A percentile compares a stretch with the other conserved stretches of the same genome.
These are phyloP conservation scores for Piprites chloris DNA, from an alignment of 2,113 vertebrate species.

Conservation along the genomic window DNA sequence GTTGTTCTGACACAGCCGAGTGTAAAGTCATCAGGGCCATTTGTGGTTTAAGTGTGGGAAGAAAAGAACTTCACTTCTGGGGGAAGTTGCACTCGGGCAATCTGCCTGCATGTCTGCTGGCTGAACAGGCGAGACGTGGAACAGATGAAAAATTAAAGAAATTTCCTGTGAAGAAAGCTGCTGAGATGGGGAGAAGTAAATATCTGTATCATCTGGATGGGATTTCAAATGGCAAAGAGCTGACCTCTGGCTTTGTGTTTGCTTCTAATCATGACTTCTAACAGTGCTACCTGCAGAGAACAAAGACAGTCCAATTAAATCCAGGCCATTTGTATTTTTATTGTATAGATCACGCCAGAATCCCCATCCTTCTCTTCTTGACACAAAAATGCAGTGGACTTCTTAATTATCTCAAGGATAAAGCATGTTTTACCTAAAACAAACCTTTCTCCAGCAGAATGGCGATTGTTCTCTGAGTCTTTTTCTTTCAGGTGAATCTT, in stretches of 20 bases:
- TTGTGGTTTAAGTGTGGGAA: not conserved
- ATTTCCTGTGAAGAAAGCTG: slow-evolving; percentile 37
- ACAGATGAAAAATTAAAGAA: slow-evolving; percentile 39
- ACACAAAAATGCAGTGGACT: not conserved
- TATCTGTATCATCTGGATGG: slow-evolving; percentile 23
- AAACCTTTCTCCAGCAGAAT: not conserved
- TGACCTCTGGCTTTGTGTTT: slow-evolving; percentile 31
- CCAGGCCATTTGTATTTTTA: not conserved
- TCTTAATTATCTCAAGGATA: not conserved
- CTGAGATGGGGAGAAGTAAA: slow-evolving; percentile 34
- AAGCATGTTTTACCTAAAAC: not conserved
- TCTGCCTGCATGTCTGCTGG: not conserved
- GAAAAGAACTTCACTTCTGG: not conserved
- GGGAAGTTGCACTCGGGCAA: not conserved
- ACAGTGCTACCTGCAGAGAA: slow-evolving; percentile 14
- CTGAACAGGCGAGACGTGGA: not conserved
- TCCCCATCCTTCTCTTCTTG: not conserved
- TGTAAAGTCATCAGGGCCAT: slow-evolving; percentile 22
- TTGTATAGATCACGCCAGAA: not conserved
- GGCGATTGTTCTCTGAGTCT: not conserved
- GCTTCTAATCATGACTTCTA: not conserved
- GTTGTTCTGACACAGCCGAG: slow-evolving; percentile 25
- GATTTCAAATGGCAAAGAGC: not conserved
- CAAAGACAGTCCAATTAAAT: slow-evolving; percentile 13
- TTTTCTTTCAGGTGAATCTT: not conserved